Evolutionary conservation across 1,140 invertebrate genomes (phyloP), one percentile per base, ranked within the genome.

Genomic region (Saccostrea echinata): DNA sequence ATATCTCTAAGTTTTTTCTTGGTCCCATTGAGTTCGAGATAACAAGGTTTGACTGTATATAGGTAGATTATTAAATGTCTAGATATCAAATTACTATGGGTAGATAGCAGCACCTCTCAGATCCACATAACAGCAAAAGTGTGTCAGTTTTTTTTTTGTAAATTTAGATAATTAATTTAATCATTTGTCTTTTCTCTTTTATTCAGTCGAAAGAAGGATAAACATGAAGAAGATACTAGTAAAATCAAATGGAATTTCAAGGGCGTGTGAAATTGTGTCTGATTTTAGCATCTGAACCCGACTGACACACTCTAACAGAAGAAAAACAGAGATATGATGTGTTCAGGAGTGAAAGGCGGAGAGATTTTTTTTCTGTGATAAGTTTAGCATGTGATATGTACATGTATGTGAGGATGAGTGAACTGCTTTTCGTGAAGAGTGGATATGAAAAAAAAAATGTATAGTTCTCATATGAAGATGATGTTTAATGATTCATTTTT

Each of bases 231-330:
- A 33, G 68, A 76, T 12, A 43, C 43, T 43, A 43, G 6, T 43
- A 76, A 76, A 76, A 76, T 76, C 68, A 76, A 76, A 2, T 76
- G 68, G 68, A 76, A 76, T 27, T 76, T 76, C 16, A 76, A 76
- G 27, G 68, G 68, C 16, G 68, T 76, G 30, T 76, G 30, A 16
- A 76, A 64, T 2, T 33, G 12, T 16, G 27, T 16, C 9, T 0
- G 16, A 12, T 33, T 8, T 30, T 8, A 12, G 16, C 4, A 61
- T 21, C 4, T 61, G 1, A 16, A 18, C 55, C 55, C 9, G 13
- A 21, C 55, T 61, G 16, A 6, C 4, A 4, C 55, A 61, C 16
- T 43, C 43, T 43, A 43, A n/a, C 9, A 43, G 43, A 43, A 21
- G 4, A 57, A 21, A 8, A 61, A 61, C 55, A 61, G 18, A 61